phyloP scores from a whole-genome alignment of 2,797 vertebrate species.

The Oreochromis grahami region DNA sequence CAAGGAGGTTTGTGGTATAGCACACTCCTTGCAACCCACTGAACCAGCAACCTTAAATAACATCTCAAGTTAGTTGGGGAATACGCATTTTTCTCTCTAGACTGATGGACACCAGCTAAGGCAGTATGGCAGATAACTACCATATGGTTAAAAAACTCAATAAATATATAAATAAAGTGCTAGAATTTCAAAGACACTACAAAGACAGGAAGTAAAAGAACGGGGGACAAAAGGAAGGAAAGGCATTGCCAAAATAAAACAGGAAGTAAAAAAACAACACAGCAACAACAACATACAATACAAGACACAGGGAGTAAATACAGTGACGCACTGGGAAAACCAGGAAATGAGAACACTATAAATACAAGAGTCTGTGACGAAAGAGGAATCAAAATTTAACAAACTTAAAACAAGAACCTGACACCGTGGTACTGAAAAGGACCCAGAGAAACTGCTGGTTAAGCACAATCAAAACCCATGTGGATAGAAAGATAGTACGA shows the following conservation, averaged over 20 bases:
- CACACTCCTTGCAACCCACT: not conserved
- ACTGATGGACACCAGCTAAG: not conserved
- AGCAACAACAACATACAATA: not conserved
- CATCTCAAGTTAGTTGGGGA: not conserved
- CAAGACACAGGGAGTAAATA: not conserved
- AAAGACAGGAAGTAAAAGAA: not conserved
- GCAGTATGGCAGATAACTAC: not conserved
- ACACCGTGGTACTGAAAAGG: not conserved
- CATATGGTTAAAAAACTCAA: not conserved
- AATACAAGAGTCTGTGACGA: not conserved
- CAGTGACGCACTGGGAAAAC: not conserved
- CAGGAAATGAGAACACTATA: not conserved
- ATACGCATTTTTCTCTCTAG: not conserved
- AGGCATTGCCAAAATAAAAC: not conserved
- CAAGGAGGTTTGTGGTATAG: not conserved
- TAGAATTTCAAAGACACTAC: not conserved
- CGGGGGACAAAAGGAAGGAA: not conserved
- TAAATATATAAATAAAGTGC: not conserved
- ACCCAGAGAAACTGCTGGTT: not conserved
- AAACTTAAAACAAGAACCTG: not conserved
- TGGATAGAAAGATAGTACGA: not conserved
- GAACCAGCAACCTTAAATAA: not conserved
- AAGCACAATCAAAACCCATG: not conserved
- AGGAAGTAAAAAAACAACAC: not conserved
- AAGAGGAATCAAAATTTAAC: not conserved